Percentiles rank a stretch among this genome's conserved stretches.
Conservation (phyloP, 1,140 invertebrate species). For the Mya arenaria region DNA sequence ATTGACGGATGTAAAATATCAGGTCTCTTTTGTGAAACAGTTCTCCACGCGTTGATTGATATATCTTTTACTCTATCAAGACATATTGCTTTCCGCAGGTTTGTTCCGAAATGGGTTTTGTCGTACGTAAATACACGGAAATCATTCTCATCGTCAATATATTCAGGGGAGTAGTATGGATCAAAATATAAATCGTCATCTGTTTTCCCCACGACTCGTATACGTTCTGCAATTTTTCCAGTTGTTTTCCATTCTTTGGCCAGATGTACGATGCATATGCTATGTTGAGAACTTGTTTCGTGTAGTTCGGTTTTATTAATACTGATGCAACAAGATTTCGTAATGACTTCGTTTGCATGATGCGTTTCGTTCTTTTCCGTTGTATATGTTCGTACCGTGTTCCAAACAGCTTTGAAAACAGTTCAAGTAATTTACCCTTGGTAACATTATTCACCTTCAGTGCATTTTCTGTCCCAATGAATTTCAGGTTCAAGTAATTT, state of each 20-base stretch:
- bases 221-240: background rate
- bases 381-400: background rate
- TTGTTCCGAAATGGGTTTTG: constrained; percentile 6
- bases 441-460: background rate
- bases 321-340: background rate
- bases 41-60: background rate
- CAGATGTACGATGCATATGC: background rate
- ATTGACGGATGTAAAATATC: background rate
- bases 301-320: background rate
- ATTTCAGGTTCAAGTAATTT: background rate
- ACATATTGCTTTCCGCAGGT: background rate
- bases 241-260: background rate
- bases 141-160: background rate
- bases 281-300: constrained; percentile 7
- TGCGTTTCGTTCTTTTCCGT: background rate
- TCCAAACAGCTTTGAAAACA: background rate
- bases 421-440: background rate
- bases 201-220: background rate
- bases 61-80: background rate
- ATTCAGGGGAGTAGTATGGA: constrained; percentile 2
- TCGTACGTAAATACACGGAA: background rate
- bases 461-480: background rate
- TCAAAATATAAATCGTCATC: background rate
- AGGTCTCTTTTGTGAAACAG: background rate
- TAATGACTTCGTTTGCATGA: background rate